Evolutionary conservation across 2,888 invertebrate species (phyloP).

Genomic region (Andrena marginata): DNA sequence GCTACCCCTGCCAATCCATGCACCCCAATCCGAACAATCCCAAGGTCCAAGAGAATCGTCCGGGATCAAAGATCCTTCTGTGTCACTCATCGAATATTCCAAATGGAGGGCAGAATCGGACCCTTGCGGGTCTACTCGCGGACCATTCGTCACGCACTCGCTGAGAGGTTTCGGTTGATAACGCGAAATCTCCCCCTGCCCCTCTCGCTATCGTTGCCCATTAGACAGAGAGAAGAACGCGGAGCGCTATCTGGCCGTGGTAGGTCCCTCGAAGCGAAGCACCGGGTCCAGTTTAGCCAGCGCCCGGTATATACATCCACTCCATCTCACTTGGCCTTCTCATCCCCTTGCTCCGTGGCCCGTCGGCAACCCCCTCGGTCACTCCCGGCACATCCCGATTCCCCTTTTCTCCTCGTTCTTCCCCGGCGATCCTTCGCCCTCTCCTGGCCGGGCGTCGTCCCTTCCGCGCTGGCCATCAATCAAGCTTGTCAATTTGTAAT

Average conservation of each 20-base stretch:
- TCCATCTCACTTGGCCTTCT: slow-evolving; percentile 76
- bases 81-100: slow-evolving; percentile 77
- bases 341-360: slow-evolving; percentile 69
- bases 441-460: slow-evolving; percentile 68
- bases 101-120: slow-evolving; percentile 49
- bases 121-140: slow-evolving; percentile 78
- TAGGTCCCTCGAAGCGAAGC: slow-evolving; percentile 62
- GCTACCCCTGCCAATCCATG: too few relatives aligned
- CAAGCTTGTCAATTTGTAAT: slow-evolving; percentile 87
- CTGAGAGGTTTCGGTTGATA: slow-evolving; percentile 83
- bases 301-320: slow-evolving; percentile 67
- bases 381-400: slow-evolving; percentile 55
- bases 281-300: slow-evolving; percentile 51
- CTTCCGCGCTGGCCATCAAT: slow-evolving; percentile 84
- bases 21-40: not conserved
- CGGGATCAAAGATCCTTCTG: slow-evolving; percentile 36
- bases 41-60: not conserved
- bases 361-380: slow-evolving; percentile 65
- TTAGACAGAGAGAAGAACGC: slow-evolving; percentile 64
- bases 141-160: slow-evolving; percentile 84
- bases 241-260: slow-evolving; percentile 77
- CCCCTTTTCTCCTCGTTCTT: slow-evolving; percentile 60
- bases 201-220: slow-evolving; percentile 37
- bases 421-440: slow-evolving; percentile 66
- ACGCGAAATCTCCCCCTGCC: slow-evolving; percentile 69